Conservation (phyloP, 2,113 vertebrate genomes). For the Neodontobutis hainanensis region DNA sequence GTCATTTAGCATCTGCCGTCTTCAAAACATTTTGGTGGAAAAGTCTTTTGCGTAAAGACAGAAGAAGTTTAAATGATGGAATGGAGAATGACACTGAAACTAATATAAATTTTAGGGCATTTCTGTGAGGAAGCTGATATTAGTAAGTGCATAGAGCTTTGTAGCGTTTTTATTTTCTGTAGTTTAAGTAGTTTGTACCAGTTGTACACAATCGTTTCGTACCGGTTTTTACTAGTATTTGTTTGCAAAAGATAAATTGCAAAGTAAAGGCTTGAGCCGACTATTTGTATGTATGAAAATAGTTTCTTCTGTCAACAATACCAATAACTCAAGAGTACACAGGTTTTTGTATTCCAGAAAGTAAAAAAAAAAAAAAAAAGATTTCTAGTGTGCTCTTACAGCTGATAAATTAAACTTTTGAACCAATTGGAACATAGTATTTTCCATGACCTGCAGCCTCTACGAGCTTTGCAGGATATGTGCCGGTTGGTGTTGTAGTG, state of each 20-base stretch:
- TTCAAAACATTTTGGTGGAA: not conserved
- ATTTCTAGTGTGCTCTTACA: no score
- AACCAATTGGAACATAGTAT: not conserved
- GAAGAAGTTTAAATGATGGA: not conserved
- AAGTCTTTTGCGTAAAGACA: not conserved
- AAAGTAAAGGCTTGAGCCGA: not conserved
- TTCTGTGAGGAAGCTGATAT: not conserved
- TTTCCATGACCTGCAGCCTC: not conserved
- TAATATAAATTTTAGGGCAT: not conserved
- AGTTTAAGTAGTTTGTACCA: not conserved
- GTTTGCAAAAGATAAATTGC: not conserved
- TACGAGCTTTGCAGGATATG: slow-evolving; percentile 29
- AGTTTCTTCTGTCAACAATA: not conserved
- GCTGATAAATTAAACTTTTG: not conserved
- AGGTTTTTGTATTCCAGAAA: no score
- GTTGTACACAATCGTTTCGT: not conserved
- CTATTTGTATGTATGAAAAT: not conserved
- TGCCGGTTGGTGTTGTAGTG: slow-evolving; percentile 41
- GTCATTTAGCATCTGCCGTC: slow-evolving; percentile 2
- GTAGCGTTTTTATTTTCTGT: not conserved
- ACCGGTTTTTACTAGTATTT: slow-evolving; percentile 10
- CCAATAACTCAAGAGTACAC: no score
- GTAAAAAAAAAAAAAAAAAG: no score
- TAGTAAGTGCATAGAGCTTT: slow-evolving; percentile 10
- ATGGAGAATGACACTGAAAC: not conserved